Conservation (phyloP, 2,888 invertebrate species). For the Zygogramma bicolorata region DNA sequence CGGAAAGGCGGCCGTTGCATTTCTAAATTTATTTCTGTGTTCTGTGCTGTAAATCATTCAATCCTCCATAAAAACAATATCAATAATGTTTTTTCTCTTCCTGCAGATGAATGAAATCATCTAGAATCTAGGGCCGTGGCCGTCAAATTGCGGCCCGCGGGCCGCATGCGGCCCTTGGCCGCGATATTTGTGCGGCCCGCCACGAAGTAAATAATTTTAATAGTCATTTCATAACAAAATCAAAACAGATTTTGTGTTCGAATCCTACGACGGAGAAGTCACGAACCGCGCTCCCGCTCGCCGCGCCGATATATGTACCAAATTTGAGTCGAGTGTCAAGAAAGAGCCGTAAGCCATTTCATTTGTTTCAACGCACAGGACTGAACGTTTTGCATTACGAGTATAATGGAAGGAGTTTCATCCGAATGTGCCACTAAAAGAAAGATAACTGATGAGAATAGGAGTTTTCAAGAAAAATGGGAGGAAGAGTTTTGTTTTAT, state of each 20-base stretch:
- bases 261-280: background rate
- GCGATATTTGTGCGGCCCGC: too few species aligned
- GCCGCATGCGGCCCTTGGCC: too few species aligned
- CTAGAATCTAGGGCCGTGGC: too few species aligned
- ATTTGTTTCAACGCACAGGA: background rate
- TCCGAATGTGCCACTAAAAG: background rate
- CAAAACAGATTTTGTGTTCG: background rate
- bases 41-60: too few species aligned
- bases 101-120: background rate
- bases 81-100: background rate
- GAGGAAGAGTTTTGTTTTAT: background rate
- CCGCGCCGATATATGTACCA: too few species aligned
- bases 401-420: background rate
- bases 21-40: too few species aligned
- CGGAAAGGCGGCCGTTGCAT: too few species aligned
- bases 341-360: background rate
- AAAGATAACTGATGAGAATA: background rate
- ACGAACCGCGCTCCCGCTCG: background rate
- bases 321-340: background rate
- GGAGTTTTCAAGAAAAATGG: background rate
- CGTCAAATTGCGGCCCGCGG: too few species aligned
- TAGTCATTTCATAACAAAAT: background rate
- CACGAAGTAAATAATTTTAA: background rate
- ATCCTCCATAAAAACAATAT: too few species aligned
- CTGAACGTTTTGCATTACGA: background rate